Conservation (phyloP, 2,113 vertebrate species). For the Paralichthys olivaceus region DNA sequence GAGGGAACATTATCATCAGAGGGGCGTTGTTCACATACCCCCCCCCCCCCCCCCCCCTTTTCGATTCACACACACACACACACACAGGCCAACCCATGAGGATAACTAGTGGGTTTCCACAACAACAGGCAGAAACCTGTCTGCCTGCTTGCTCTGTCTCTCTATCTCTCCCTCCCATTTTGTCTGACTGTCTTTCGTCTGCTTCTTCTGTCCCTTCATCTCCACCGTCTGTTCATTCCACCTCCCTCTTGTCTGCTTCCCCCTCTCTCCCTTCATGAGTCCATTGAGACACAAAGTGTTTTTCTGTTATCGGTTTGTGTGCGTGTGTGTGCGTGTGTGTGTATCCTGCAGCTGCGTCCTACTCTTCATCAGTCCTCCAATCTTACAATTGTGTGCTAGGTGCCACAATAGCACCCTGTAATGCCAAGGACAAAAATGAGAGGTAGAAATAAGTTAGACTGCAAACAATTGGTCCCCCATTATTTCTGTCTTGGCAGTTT, state of each 20-base stretch:
- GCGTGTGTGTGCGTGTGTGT: neutral
- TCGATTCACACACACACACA: neutral
- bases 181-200: neutral
- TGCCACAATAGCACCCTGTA: neutral
- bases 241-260: slow-evolving; percentile 29
- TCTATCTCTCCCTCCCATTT: slow-evolving; percentile 6
- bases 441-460: neutral
- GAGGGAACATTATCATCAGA: slow-evolving; percentile 42
- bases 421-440: neutral
- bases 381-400: neutral
- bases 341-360: slow-evolving; percentile 36
- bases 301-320: slow-evolving; percentile 29
- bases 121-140: slow-evolving; percentile 59
- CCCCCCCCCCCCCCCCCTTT: neutral
- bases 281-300: slow-evolving; percentile 60
- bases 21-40: slow-evolving; percentile 47
- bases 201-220: slow-evolving; percentile 15
- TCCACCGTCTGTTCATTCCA: slow-evolving; percentile 21
- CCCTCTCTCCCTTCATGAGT: slow-evolving; percentile 20
- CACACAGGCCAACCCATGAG: slow-evolving; percentile 30
- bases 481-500: neutral
- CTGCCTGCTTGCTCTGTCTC: neutral
- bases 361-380: slow-evolving; percentile 1
- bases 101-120: slow-evolving; percentile 51
- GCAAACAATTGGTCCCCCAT: neutral